Evolutionary conservation across 2,797 vertebrate species (phyloP).

Genomic region (Parotocinclus haroldoi): DNA sequence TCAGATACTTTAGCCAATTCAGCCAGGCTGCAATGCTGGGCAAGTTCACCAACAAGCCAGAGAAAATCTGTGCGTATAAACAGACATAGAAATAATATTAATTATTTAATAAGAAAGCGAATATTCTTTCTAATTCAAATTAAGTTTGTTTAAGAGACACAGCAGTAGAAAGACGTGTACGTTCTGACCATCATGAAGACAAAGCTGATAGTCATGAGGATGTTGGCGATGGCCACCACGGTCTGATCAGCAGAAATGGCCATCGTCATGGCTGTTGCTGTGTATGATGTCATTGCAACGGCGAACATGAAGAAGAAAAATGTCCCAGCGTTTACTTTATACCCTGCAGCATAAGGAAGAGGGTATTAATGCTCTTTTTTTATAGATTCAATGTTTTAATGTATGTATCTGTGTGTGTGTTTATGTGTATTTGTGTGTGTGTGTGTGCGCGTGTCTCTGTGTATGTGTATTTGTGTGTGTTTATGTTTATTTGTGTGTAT

Average conservation of each 20-base stretch:
- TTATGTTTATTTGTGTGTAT: too few relatives aligned
- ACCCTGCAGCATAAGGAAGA: conserved; percentile 60
- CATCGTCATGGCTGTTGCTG: conserved; percentile 81
- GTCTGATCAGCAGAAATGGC: conserved; percentile 86
- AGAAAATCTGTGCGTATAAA: conserved; percentile 67
- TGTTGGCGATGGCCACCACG: conserved; percentile 81
- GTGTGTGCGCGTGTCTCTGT: too few relatives aligned
- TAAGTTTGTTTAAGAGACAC: neutral
- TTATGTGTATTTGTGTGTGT: too few relatives aligned
- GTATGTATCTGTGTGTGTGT: too few relatives aligned
- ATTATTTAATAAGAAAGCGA: neutral
- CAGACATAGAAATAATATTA: neutral
- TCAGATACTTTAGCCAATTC: conserved; percentile 78
- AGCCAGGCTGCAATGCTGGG: conserved; percentile 69
- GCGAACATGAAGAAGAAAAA: conserved; percentile 86
- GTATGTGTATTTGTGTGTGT: too few relatives aligned
- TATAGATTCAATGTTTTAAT: too few relatives aligned
- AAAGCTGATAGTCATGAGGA: conserved; percentile 80
- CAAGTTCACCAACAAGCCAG: conserved; percentile 80
- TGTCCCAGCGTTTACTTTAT: conserved; percentile 66
- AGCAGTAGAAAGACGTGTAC: neutral
- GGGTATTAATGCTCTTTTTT: too few relatives aligned
- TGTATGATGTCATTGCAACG: conserved; percentile 77
- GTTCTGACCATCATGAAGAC: conserved; percentile 87
- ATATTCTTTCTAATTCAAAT: neutral